These are phyloP conservation scores for Probaryconus sp. DNA, from an alignment of 1,140 invertebrate species.

Conservation along the genomic window DNA sequence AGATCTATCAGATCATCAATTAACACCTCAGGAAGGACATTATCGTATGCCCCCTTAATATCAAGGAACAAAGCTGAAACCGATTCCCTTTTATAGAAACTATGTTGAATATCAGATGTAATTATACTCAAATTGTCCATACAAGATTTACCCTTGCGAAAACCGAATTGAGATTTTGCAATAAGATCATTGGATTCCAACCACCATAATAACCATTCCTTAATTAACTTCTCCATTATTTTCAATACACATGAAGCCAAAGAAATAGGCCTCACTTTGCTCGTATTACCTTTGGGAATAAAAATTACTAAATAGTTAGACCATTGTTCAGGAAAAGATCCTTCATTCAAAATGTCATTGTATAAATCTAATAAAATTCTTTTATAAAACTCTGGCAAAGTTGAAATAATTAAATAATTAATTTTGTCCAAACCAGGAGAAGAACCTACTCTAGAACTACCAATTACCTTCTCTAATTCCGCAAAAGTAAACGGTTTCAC, in stretches of 20 bases:
- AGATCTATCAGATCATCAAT: constrained; percentile 30
- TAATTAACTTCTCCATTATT: constrained; percentile 34
- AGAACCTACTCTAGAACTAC: constrained; percentile 12
- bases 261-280: constrained; percentile 51
- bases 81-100: constrained; percentile 11
- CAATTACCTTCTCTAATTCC: constrained; percentile 6
- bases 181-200: constrained; percentile 21
- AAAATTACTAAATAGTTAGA: constrained; percentile 44
- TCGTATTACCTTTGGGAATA: constrained; percentile 43
- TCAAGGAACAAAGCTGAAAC: constrained; percentile 30
- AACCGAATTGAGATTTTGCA: constrained; percentile 24
- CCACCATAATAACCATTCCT: constrained; percentile 39
- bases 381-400: constrained; percentile 37
- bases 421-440: constrained; percentile 48
- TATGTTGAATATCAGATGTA: constrained; percentile 20
- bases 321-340: constrained; percentile 42
- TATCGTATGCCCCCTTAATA: constrained; percentile 34
- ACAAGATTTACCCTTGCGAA: constrained; percentile 21
- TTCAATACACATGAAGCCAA: constrained; percentile 35
- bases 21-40: constrained; percentile 34
- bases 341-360: constrained; percentile 42
- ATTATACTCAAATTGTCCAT: constrained; percentile 21
- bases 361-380: constrained; percentile 36
- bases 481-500: too few species aligned
- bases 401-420: constrained; percentile 32